Conservation (phyloP, 2,113 vertebrate genomes). For the Capreolus pygargus region DNA sequence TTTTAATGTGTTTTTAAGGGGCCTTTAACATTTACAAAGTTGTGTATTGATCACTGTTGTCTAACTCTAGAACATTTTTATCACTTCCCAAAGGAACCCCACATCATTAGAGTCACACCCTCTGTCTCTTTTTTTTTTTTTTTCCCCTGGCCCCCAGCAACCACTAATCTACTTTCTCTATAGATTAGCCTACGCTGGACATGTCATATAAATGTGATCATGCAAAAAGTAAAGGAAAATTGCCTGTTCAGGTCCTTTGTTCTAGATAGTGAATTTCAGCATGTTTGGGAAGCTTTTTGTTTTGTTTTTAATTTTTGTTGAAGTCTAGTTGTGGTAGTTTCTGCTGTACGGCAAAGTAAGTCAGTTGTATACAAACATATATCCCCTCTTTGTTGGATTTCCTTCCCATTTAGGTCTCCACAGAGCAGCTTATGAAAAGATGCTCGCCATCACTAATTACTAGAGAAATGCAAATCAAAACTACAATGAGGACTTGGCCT, state of each 20-base stretch:
- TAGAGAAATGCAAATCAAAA: not conserved
- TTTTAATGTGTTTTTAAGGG: not conserved
- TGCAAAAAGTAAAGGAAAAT: not conserved
- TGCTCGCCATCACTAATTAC: not conserved
- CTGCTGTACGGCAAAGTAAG: not conserved
- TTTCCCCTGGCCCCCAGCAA: not conserved
- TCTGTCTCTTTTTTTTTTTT: not conserved
- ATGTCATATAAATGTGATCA: not conserved
- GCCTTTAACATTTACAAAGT: not conserved
- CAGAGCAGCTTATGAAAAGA: not conserved
- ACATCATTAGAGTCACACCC: not conserved
- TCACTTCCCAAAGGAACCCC: not conserved
- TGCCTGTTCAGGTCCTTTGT: not conserved
- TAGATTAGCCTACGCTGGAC: not conserved
- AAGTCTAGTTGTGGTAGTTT: not conserved
- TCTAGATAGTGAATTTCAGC: not conserved
- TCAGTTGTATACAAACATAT: not conserved
- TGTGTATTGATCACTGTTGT: not conserved
- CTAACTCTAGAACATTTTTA: not conserved
- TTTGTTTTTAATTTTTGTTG: not conserved
- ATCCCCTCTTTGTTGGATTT: not conserved
- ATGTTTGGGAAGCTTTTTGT: not conserved
- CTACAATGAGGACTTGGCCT: not conserved
- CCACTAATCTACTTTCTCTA: not conserved
- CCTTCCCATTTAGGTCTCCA: not conserved